Evolutionary conservation across 2,797 vertebrate species (phyloP).

Genomic region (Nyctalus aviator): DNA sequence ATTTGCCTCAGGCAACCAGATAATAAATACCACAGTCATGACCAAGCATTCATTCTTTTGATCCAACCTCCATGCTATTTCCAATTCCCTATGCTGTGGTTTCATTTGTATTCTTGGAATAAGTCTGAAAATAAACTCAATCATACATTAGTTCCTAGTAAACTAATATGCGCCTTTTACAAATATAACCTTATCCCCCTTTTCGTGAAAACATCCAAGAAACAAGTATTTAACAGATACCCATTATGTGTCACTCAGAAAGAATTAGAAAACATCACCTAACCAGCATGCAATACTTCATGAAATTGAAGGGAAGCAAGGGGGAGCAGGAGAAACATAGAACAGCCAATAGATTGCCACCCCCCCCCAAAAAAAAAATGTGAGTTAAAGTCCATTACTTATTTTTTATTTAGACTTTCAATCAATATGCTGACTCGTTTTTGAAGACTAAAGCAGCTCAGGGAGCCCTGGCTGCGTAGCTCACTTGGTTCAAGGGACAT

Average conservation of each 20-base stretch:
- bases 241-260: neutral
- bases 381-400: neutral
- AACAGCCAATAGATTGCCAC: neutral
- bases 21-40: neutral
- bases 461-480: neutral
- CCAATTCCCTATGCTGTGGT: neutral
- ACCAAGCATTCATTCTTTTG: neutral
- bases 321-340: neutral
- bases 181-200: neutral
- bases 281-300: neutral
- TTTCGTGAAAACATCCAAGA: neutral
- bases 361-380: neutral
- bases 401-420: neutral
- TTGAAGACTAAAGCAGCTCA: neutral
- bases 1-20: neutral
- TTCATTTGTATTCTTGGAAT: neutral
- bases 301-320: neutral
- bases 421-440: neutral
- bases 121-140: slow-evolving; percentile 5
- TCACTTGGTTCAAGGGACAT: neutral
- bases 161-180: neutral
- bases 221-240: neutral
- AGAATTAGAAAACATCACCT: neutral
- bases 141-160: neutral
- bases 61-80: neutral